phyloP scores from a whole-genome alignment of 2,888 invertebrate species.

The Ramazzottius varieornatus region DNA sequence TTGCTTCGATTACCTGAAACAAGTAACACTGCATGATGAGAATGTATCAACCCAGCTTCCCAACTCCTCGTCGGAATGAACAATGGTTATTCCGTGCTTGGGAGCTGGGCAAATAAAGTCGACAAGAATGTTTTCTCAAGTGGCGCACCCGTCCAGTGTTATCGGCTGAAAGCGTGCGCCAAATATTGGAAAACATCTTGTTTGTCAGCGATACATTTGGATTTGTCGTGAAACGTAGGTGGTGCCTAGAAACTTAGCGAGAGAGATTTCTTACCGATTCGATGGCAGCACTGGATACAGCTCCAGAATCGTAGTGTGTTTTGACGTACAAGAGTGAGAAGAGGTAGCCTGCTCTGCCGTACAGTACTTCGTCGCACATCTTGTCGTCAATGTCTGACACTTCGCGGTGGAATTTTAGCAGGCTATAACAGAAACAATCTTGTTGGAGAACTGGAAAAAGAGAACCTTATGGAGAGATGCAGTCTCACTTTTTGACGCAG shows the following conservation, averaged over 20 bases:
- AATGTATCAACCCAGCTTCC: conserved; percentile 1
- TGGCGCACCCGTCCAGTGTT: too few species aligned
- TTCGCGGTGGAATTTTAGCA: conserved; percentile 26
- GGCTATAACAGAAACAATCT: background rate
- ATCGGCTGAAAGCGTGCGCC: too few species aligned
- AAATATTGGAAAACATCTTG: too few species aligned
- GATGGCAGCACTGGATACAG: conserved; percentile 33
- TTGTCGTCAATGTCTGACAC: conserved; percentile 29
- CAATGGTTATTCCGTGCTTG: too few species aligned
- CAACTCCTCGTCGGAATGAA: too few species aligned
- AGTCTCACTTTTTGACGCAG: conserved; percentile 14
- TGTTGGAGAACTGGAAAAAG: background rate
- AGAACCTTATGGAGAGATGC: background rate
- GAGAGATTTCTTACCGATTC: conserved; percentile 34
- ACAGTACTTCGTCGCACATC: conserved; percentile 52
- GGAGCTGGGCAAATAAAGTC: too few species aligned
- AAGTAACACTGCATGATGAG: too few species aligned
- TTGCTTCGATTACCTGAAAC: conserved; percentile 32
- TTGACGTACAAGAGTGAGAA: conserved; percentile 48
- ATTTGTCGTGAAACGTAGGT: too few species aligned
- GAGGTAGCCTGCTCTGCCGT: conserved; percentile 57
- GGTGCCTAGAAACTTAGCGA: too few species aligned
- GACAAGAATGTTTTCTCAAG: too few species aligned
- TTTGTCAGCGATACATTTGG: too few species aligned
- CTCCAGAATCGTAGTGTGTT: conserved; percentile 33